A percentile compares a stretch with the other conserved stretches of the same genome.
Evolutionary conservation across 2,888 invertebrate genomes (phyloP).

Genomic region (Leuctra nigra): DNA sequence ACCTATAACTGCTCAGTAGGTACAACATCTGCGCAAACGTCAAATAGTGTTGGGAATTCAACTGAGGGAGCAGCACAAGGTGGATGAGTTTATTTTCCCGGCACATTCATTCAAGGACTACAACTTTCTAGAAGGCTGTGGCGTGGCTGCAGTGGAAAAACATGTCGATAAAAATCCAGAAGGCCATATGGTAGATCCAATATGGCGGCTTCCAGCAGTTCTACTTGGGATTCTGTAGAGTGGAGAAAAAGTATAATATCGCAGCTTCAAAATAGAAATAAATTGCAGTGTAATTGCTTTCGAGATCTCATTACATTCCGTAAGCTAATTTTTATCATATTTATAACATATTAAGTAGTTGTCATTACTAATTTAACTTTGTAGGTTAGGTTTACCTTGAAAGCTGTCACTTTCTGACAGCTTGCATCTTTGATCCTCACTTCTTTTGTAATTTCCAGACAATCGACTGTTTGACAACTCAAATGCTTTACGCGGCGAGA

Average conservation of each 20-base stretch:
- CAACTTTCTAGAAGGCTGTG: too few species aligned
- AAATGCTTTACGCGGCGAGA: conserved; percentile 72
- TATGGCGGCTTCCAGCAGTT: conserved; percentile 26
- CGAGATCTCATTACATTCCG: conserved; percentile 75
- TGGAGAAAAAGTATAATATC: conserved; percentile 67
- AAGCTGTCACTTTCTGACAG: not conserved
- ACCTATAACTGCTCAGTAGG: too few species aligned
- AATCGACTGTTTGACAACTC: conserved; percentile 80
- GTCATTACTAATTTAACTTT: not conserved
- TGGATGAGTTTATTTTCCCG: too few species aligned
- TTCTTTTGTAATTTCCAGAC: conserved; percentile 52
- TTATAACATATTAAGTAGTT: too few species aligned
- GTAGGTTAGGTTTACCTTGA: not conserved
- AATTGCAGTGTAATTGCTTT: conserved; percentile 65
- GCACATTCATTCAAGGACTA: too few species aligned
- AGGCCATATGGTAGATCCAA: conserved; percentile 18
- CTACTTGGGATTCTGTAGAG: conserved; percentile 32
- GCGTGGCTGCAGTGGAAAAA: not conserved
- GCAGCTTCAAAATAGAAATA: conserved; percentile 67
- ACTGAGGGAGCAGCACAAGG: not conserved
- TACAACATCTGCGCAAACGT: conserved; percentile 17
- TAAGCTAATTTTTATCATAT: too few species aligned
- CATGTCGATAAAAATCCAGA: conserved; percentile 1
- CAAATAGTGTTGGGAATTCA: not conserved
- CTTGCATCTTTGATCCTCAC: not conserved